A percentile compares a stretch with the other conserved stretches of the same genome.
Conservation (phyloP, 2,113 vertebrate genomes). For the Campylomormyrus numenius region DNA sequence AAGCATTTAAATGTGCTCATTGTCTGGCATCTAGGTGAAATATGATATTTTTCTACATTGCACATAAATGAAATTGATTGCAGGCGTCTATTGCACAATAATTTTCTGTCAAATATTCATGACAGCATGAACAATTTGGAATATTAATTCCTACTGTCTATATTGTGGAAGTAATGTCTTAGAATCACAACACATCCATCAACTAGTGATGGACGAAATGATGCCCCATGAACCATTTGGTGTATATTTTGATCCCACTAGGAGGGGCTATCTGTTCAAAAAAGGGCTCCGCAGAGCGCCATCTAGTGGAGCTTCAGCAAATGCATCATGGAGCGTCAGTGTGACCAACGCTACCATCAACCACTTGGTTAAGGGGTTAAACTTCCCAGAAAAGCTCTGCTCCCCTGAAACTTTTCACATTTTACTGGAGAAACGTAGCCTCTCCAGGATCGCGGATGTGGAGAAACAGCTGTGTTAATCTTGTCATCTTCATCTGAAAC, state of each 20-base stretch:
- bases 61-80: conserved; percentile 8
- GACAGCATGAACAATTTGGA: conserved; percentile 24
- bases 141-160: neutral
- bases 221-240: neutral
- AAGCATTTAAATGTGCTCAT: conserved; percentile 7
- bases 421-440: conserved; percentile 47
- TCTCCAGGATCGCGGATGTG: conserved; percentile 45
- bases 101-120: conserved; percentile 24
- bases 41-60: conserved; percentile 35
- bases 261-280: neutral
- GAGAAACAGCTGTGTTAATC: conserved; percentile 56
- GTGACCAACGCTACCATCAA: neutral
- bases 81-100: neutral
- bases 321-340: too few species aligned
- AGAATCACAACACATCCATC: neutral
- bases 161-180: neutral
- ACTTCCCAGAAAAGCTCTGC: conserved; percentile 9
- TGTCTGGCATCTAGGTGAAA: conserved; percentile 18
- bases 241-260: neutral
- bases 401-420: conserved; percentile 30
- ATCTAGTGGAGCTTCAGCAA: neutral
- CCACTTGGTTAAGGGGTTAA: conserved; percentile 12
- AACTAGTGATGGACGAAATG: neutral
- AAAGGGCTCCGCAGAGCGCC: neutral
- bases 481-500: conserved; percentile 47